Percentiles rank a stretch among this genome's conserved stretches.
Conservation (phyloP, 2,797 vertebrate genomes). For the Darevskia mixta region DNA sequence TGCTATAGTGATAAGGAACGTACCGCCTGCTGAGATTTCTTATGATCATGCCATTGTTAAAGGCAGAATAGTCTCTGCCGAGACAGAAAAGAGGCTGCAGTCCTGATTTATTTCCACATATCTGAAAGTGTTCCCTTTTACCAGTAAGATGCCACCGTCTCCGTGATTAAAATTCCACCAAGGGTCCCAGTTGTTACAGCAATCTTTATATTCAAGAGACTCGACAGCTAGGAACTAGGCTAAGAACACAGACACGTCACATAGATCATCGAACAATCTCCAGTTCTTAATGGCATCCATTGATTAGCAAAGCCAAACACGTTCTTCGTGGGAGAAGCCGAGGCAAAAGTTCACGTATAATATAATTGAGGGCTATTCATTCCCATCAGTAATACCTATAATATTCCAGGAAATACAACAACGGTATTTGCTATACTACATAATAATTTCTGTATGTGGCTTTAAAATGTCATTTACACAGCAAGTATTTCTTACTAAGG, state of each 20-base stretch:
- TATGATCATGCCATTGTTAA: background rate
- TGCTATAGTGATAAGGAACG: background rate
- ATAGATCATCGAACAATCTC: rapidly evolving
- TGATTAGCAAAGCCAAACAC: conserved; percentile 28
- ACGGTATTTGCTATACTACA: background rate
- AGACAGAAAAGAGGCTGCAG: background rate
- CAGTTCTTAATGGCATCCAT: rapidly evolving
- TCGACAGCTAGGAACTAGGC: conserved; percentile 12
- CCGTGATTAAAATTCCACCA: background rate
- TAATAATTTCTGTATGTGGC: background rate
- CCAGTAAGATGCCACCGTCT: rapidly evolving
- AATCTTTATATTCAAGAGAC: background rate
- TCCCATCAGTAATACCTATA: background rate
- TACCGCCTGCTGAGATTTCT: background rate
- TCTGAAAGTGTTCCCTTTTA: background rate
- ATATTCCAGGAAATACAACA: rapidly evolving
- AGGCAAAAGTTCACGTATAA: rapidly evolving
- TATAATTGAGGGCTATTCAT: background rate
- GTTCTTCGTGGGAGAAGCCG: rapidly evolving
- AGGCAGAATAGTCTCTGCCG: background rate
- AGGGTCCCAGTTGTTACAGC: rapidly evolving
- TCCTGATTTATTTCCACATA: background rate
- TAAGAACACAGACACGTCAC: conserved; percentile 6
- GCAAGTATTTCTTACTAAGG: background rate
- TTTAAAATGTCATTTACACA: background rate